These are phyloP conservation scores for Chaetura pelagica DNA, from an alignment of 2,113 vertebrate genomes.

Conservation along the genomic window DNA sequence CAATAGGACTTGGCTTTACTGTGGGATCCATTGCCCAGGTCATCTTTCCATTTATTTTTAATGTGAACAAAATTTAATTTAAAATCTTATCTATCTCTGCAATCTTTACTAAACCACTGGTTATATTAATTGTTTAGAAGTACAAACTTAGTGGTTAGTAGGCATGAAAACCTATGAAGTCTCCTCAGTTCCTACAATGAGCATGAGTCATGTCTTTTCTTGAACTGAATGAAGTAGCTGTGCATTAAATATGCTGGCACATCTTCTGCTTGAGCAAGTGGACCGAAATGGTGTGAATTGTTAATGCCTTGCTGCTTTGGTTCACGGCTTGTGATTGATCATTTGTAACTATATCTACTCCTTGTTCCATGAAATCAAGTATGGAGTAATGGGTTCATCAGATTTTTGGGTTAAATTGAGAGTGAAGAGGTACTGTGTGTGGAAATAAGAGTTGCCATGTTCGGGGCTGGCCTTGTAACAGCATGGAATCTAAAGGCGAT, in stretches of 20 bases:
- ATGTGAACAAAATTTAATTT: constrained; percentile 53
- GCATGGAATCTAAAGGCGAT: constrained; percentile 92
- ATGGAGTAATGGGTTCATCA: constrained; percentile 92
- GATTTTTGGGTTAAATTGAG: constrained; percentile 96
- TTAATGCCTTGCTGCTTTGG: constrained; percentile 92
- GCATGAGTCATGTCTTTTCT: constrained; percentile 81
- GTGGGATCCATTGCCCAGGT: constrained; percentile 1
- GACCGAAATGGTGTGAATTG: constrained; percentile 91
- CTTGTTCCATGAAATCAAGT: constrained; percentile 96
- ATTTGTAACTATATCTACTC: constrained; percentile 94
- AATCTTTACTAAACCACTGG: constrained; percentile 54
- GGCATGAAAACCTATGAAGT: constrained; percentile 62
- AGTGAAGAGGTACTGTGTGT: constrained; percentile 93
- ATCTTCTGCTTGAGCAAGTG: constrained; percentile 92
- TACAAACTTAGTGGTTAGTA: constrained; percentile 20
- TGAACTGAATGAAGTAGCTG: constrained; percentile 83
- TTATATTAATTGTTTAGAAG: constrained; percentile 70
- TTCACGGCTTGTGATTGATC: constrained; percentile 93
- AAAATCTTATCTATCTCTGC: background rate
- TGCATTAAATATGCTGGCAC: constrained; percentile 90
- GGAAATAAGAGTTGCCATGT: constrained; percentile 90
- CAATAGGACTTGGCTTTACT: constrained; percentile 60
- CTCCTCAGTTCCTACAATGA: constrained; percentile 72
- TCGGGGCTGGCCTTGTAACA: constrained; percentile 88
- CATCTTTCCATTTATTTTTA: constrained; percentile 18